These are phyloP conservation scores for Stigmatopora argus DNA, from an alignment of 2,113 vertebrate species.

Conservation along the genomic window DNA sequence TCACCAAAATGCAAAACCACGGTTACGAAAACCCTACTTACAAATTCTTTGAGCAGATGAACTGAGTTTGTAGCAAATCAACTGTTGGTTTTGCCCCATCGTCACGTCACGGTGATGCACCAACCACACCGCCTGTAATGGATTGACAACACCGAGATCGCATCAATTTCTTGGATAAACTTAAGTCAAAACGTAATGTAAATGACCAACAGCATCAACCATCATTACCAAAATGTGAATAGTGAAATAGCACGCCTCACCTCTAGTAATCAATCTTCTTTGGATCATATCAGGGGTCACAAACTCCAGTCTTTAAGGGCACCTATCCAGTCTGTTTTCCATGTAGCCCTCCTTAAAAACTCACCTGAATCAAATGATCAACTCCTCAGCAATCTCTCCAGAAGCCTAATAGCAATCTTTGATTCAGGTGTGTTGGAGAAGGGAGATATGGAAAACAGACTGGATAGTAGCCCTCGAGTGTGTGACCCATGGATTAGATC, in stretches of 20 bases:
- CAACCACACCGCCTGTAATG: slow-evolving; percentile 37
- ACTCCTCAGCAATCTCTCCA: too few relatives aligned
- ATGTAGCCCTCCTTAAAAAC: too few relatives aligned
- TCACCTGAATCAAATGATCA: too few relatives aligned
- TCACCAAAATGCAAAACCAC: slow-evolving; percentile 82
- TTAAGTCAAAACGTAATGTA: slow-evolving; percentile 36
- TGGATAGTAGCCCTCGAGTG: too few relatives aligned
- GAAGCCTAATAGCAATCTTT: too few relatives aligned
- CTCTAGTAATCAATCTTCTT: slow-evolving; percentile 36
- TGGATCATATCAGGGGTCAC: not conserved
- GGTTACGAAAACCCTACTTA: slow-evolving; percentile 82
- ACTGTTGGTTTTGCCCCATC: slow-evolving; percentile 32
- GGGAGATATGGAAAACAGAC: too few relatives aligned
- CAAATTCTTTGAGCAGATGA: slow-evolving; percentile 83
- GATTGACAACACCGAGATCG: slow-evolving; percentile 47
- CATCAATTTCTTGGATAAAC: slow-evolving; percentile 40
- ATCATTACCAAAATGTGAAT: slow-evolving; percentile 51
- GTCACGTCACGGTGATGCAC: slow-evolving; percentile 13
- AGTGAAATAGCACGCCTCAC: slow-evolving; percentile 32
- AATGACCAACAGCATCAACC: slow-evolving; percentile 44
- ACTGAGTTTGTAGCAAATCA: slow-evolving; percentile 65
- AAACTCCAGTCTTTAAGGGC: too few relatives aligned
- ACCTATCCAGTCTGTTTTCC: too few relatives aligned
- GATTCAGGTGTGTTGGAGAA: too few relatives aligned
- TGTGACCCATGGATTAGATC: slow-evolving; percentile 5